phyloP scores from a whole-genome alignment of 2,888 invertebrate species.

The Drosophila meridiana region DNA sequence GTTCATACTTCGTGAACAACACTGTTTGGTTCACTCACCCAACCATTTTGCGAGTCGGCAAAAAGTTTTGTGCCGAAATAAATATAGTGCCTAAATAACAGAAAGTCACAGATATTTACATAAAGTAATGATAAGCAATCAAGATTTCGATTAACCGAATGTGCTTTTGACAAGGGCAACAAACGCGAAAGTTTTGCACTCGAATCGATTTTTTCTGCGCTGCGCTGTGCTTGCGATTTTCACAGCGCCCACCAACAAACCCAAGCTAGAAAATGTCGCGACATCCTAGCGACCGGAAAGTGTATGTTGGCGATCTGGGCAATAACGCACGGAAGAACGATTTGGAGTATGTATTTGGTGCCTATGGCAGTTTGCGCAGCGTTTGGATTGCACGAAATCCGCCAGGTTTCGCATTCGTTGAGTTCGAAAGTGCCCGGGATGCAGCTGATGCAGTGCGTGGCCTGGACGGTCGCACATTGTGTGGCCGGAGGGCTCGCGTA shows the following conservation, averaged over 20 bases:
- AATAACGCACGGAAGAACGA: conserved; percentile 96
- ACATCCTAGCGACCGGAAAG: conserved; percentile 93
- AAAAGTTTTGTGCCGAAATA: conserved; percentile 74
- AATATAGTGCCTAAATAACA: conserved; percentile 62
- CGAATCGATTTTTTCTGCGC: conserved; percentile 73
- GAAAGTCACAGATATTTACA: conserved; percentile 34
- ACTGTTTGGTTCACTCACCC: conserved; percentile 40
- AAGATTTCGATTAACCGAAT: conserved; percentile 35
- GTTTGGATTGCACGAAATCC: conserved; percentile 98
- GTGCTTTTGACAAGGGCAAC: conserved; percentile 37
- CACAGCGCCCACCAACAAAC: conserved; percentile 54
- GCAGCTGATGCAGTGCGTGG: conserved; percentile 95
- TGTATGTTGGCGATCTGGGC: conserved; percentile 98
- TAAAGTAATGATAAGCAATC: conserved; percentile 54
- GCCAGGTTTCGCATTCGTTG: conserved; percentile 97
- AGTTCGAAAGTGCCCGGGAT: conserved; percentile 95
- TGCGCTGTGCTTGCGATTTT: conserved; percentile 53
- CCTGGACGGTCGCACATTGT: conserved; percentile 92
- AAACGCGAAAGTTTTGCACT: conserved; percentile 47
- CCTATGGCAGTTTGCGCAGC: conserved; percentile 95
- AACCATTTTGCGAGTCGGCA: conserved; percentile 67
- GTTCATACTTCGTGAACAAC: conserved; percentile 21
- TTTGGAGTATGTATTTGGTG: conserved; percentile 96
- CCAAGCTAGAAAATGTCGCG: conserved; percentile 74
- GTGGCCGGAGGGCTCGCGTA: conserved; percentile 95